Conservation (phyloP, 2,888 invertebrate genomes). For the Pammene aurita region DNA sequence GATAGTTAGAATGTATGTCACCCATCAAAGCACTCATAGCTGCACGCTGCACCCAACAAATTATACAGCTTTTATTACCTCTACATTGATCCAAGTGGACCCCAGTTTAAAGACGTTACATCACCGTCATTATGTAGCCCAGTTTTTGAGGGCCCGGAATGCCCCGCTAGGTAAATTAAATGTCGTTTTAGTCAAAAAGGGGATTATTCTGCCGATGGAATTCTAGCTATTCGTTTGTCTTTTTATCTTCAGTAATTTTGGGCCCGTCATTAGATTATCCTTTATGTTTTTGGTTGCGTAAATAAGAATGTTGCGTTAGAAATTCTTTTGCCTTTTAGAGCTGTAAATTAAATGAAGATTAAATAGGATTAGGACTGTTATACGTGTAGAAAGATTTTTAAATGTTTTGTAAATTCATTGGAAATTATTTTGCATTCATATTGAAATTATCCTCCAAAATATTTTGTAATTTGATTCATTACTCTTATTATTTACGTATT, state of each 20-base stretch:
- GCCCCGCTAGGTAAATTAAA: slow-evolving; percentile 32
- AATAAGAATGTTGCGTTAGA: neutral
- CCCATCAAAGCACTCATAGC: slow-evolving; percentile 33
- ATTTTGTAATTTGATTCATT: slow-evolving; percentile 2
- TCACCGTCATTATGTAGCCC: slow-evolving; percentile 78
- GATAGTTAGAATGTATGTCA: slow-evolving; percentile 38
- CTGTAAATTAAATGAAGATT: neutral
- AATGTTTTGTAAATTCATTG: neutral
- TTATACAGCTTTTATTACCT: slow-evolving; percentile 82
- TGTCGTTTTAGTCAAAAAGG: slow-evolving; percentile 25
- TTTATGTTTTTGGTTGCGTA: neutral
- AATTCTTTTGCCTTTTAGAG: neutral
- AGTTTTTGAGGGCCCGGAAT: slow-evolving; percentile 28
- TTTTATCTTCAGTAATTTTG: slow-evolving; percentile 21
- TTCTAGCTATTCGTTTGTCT: slow-evolving; percentile 2
- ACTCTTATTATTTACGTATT: slow-evolving; percentile 7
- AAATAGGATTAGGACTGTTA: neutral
- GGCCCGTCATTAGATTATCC: slow-evolving; percentile 11
- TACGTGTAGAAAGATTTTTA: neutral
- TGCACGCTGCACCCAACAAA: slow-evolving; percentile 67
- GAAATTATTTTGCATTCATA: slow-evolving; percentile 7
- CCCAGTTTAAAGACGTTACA: slow-evolving; percentile 63
- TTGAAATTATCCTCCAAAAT: slow-evolving; percentile 1
- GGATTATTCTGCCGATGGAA: slow-evolving; percentile 25
- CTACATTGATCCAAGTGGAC: slow-evolving; percentile 77